A percentile compares a stretch with the other conserved stretches of the same genome.
These are phyloP conservation scores for Babyrousa celebensis DNA, from an alignment of 2,797 vertebrate species.

Conservation along the genomic window DNA sequence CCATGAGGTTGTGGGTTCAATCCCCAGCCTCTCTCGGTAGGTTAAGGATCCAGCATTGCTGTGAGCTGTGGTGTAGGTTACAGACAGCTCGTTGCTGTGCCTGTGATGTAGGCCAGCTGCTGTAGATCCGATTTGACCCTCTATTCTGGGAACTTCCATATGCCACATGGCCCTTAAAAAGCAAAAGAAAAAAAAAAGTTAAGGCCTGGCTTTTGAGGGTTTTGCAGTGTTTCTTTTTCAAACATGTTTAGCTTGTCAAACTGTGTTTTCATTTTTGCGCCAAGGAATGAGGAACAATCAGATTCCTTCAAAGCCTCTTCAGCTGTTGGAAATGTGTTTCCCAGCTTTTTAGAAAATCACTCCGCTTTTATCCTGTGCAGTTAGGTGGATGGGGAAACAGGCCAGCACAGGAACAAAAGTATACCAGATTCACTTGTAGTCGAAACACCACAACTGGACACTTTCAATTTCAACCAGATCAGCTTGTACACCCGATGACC, in stretches of 20 bases:
- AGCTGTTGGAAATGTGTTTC: background rate
- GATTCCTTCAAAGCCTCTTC: background rate
- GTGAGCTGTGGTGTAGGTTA: too few species aligned
- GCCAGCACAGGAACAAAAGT: background rate
- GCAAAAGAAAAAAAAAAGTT: too few species aligned
- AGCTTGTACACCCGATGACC: background rate
- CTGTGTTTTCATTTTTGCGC: constrained; percentile 51
- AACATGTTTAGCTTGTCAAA: background rate
- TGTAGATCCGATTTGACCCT: too few species aligned
- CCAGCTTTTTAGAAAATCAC: background rate
- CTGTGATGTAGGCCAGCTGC: too few species aligned
- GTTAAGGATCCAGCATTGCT: too few species aligned
- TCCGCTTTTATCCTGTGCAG: background rate
- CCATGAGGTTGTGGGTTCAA: too few species aligned
- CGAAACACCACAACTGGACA: background rate
- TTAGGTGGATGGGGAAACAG: background rate
- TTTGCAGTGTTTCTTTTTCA: background rate
- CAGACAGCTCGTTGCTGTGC: too few species aligned
- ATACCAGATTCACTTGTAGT: background rate
- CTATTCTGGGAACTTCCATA: too few species aligned
- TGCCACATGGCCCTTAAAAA: too few species aligned
- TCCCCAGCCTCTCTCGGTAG: too few species aligned
- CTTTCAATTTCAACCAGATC: background rate
- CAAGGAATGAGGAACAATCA: background rate
- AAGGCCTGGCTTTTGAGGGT: background rate